These are phyloP conservation scores for Dioctria linearis DNA, from an alignment of 2,888 invertebrate species.

Conservation along the genomic window DNA sequence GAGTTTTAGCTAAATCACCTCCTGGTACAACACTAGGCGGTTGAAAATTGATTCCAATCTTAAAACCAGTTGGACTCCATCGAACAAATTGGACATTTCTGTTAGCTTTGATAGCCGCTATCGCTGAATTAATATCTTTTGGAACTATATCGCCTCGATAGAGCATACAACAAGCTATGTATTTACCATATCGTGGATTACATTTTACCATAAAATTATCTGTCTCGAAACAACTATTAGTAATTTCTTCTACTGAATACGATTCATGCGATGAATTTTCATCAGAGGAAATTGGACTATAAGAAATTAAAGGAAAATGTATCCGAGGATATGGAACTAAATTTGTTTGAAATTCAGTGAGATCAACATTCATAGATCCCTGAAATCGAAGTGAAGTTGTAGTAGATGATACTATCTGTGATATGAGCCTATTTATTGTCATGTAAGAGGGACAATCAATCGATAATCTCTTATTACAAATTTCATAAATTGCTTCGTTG, in stretches of 20 bases:
- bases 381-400: constrained; percentile 90
- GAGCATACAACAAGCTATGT: constrained; percentile 77
- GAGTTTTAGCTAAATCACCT: constrained; percentile 85
- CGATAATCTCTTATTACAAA: constrained; percentile 87
- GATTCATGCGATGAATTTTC: constrained; percentile 30
- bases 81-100: constrained; percentile 74
- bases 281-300: constrained; percentile 56
- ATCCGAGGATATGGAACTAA: constrained; percentile 54
- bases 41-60: constrained; percentile 89
- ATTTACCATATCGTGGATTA: constrained; percentile 82
- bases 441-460: constrained; percentile 88
- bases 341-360: constrained; percentile 90
- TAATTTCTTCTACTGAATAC: constrained; percentile 80
- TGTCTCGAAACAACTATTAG: constrained; percentile 90
- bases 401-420: constrained; percentile 88
- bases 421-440: constrained; percentile 88
- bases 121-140: constrained; percentile 82
- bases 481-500: constrained; percentile 96
- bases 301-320: constrained; percentile 68
- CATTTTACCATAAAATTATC: constrained; percentile 93
- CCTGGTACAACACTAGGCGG: constrained; percentile 84
- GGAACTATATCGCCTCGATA: constrained; percentile 86
- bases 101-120: constrained; percentile 80
- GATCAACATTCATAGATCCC: constrained; percentile 90
- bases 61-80: constrained; percentile 95